These are phyloP conservation scores for Apis dorsata DNA, from an alignment of 1,140 invertebrate species.

Conservation along the genomic window DNA sequence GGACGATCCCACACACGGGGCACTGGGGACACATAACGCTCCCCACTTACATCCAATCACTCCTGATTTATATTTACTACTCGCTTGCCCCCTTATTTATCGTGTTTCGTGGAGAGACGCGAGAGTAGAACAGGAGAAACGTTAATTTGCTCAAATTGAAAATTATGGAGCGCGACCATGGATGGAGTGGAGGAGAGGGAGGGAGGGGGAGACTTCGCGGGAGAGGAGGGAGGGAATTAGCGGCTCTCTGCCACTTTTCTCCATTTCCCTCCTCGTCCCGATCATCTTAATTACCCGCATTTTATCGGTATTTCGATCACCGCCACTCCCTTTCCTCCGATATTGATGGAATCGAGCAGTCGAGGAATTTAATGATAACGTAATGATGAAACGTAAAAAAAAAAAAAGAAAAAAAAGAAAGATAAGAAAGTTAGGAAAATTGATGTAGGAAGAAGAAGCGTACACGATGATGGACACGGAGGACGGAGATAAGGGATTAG, in stretches of 20 bases:
- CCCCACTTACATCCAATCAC: conserved; percentile 81
- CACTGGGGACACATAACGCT: conserved; percentile 80
- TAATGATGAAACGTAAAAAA: no score
- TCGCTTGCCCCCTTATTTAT: conserved; percentile 80
- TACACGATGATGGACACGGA: conserved; percentile 6
- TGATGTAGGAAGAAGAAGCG: background rate
- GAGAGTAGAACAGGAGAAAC: conserved; percentile 72
- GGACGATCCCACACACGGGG: conserved; percentile 77
- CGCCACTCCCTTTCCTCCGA: no score
- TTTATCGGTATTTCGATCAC: conserved; percentile 16
- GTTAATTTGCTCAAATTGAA: conserved; percentile 80
- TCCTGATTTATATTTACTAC: conserved; percentile 81
- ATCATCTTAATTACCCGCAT: background rate
- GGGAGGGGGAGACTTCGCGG: background rate
- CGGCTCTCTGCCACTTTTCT: background rate
- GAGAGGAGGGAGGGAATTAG: conserved; percentile 24
- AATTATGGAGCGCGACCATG: conserved; percentile 72
- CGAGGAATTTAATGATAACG: no score
- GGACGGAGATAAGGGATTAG: conserved; percentile 19
- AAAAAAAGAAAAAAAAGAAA: no score
- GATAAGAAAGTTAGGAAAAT: background rate
- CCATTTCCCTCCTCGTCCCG: background rate
- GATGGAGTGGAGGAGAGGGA: conserved; percentile 26
- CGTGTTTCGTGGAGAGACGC: conserved; percentile 71
- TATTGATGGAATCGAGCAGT: no score